Evolutionary conservation across 2,113 vertebrate species (phyloP).

Genomic region (Phaetusa simplex): DNA sequence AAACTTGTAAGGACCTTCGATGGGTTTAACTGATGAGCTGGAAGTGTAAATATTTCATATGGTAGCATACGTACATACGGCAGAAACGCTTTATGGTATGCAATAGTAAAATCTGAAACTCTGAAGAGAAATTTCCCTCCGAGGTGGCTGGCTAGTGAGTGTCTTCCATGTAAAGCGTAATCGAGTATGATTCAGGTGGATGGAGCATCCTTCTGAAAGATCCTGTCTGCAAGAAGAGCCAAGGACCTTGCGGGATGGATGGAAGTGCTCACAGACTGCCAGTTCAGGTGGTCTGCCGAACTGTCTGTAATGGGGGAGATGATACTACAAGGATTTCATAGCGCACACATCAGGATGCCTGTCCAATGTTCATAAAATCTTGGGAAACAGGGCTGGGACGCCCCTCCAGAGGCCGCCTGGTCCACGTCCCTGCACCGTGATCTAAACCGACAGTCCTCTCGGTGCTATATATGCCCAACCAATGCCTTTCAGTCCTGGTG

Average conservation of each 20-base stretch:
- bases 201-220: neutral
- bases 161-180: neutral
- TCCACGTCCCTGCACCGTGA: neutral
- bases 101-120: neutral
- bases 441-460: neutral
- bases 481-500: neutral
- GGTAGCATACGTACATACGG: neutral
- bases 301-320: neutral
- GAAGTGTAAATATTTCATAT: neutral
- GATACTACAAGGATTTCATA: neutral
- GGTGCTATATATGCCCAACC: neutral
- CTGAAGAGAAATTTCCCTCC: neutral
- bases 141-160: neutral
- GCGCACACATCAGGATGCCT: neutral
- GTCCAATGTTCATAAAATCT: neutral
- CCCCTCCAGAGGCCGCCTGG: neutral
- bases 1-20: neutral
- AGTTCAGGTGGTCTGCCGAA: neutral
- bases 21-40: neutral
- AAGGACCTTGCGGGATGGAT: neutral
- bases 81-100: neutral
- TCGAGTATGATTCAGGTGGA: neutral
- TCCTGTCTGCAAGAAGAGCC: neutral
- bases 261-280: neutral
- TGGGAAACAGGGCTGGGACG: neutral